Evolutionary conservation across 2,113 vertebrate species (phyloP), one percentile per base, ranked within the genome.

Genomic region (Butorides virescens): DNA sequence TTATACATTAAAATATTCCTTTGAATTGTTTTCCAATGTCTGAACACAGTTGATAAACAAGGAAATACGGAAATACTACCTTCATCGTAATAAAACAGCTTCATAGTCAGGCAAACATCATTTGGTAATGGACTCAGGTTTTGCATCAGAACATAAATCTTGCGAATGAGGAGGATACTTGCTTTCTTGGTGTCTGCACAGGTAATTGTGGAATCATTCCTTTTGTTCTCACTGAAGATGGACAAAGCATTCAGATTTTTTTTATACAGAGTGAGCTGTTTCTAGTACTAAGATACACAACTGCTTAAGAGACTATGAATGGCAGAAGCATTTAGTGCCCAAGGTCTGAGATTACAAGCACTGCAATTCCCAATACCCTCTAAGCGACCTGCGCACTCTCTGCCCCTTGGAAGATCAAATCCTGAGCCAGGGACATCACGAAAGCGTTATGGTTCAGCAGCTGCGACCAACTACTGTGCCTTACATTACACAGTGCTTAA

Each of bases 81-180:
- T 92, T 99, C 97, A 10, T 99, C 98, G 1, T 99, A 99, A 95
- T 99, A 99, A 7, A 98, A 98, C 22, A 99, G 98, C 88, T 99
- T 99, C 99, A 99, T 99, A 61, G 98, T 99, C 93, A 99, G 98
- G 92, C 97, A 99, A 84, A 99, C 98, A 2, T 98, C 98, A 81
- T 97, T 98, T 32, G 99, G 99, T 62, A 99, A 97, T 0, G 99
- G 99, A 46, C 98, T 98, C 67, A 99, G 98, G 95, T 98, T 99
- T 94, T 99, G 99, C 99, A 99, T 99, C 72, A 99, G 98, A 4
- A 99, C 76, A 93, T 99, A 99, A 56, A 99, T 99, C 97, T 99
- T 99, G 91, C 99, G 98, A 91, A 99, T 98, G 81, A 99, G 98
- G 77, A 99, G 97, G 97, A 99, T 97, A 85, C 99, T 99, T n/a